Evolutionary conservation across 2,797 vertebrate species (phyloP).

Genomic region (Varecia variegata): DNA sequence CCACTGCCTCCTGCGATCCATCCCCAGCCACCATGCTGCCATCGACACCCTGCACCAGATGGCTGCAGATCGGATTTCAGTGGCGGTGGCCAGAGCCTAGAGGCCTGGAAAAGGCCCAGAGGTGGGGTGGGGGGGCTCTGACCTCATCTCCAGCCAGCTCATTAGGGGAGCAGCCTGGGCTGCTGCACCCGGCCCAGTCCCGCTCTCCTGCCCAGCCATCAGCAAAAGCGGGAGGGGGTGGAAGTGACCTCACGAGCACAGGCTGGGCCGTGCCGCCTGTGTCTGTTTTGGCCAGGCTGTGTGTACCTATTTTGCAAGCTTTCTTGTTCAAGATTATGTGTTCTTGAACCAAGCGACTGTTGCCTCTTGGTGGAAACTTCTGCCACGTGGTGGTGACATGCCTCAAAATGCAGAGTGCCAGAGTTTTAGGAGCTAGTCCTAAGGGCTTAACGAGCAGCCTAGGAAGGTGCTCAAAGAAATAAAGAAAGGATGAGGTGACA

Average conservation of each 20-base stretch:
- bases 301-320: background rate
- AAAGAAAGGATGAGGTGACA: background rate
- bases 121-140: background rate
- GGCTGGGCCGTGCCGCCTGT: background rate
- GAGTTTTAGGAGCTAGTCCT: background rate
- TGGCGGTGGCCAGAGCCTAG: constrained; percentile 16
- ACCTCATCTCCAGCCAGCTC: constrained; percentile 56
- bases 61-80: constrained; percentile 63
- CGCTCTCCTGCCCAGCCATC: background rate
- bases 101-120: constrained; percentile 22
- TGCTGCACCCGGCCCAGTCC: background rate
- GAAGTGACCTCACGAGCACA: background rate
- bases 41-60: constrained; percentile 60
- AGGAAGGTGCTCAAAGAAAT: background rate
- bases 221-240: background rate
- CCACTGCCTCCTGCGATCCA: constrained; percentile 53
- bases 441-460: background rate
- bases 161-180: background rate
- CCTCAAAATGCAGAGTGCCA: background rate
- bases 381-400: background rate
- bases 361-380: background rate
- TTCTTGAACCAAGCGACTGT: background rate
- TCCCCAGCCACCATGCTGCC: constrained; percentile 51
- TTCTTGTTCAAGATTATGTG: background rate
- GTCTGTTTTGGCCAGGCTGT: background rate